Base-by-base conservation (phyloP, 2,888 invertebrate species). In the Drymonia ruficornis region DNA sequence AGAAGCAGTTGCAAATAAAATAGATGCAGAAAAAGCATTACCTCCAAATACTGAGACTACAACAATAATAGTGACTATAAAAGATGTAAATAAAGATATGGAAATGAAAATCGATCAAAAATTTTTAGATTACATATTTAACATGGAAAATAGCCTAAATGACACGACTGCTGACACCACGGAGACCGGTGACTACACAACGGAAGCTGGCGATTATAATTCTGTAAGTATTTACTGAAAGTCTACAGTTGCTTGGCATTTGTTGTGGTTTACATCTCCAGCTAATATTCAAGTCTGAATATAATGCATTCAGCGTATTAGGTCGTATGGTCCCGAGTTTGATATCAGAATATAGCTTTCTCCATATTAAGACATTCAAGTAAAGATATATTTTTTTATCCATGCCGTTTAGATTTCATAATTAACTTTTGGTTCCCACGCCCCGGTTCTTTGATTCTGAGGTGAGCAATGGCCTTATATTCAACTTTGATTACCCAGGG, bases 141-240 rank as follows among this genome's bases (percentile, higher is more conserved):
- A 50, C 31, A 36, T 49, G 7, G 40, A 56, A 34, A 29, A 50
- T 38, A 34, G 15, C 29, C 45, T 56, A 6, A 16, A 3, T 29
- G 11, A 28, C 1, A 50, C 29, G n/a, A 62, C 61, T 31, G 63
- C 57, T 45, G 55, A 57, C 9, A 59, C 68, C 31, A 29, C 28
- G 36, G 45, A 45, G 34, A 46, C 48, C 40, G 45, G 46, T 7
- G 57, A 70, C 11, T 48, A 31, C 11, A 63, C 63, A 6, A 71
- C 74, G 13, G 68, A 53, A 58, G 63, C 59, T 16, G 59, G 45
- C 7, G 63, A 63, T 11, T 64, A 57, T 13, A 65, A 68, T 53
- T 53, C 48, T 18, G 73, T 75, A 60, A 65, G 68, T 69, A 56
- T n/a, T 11, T 5, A 36, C 36, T n/a, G 0, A 11, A 9, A 31